Evolutionary conservation across 2,113 vertebrate genomes (phyloP).

Genomic region (Erythrocercus mccallii): DNA sequence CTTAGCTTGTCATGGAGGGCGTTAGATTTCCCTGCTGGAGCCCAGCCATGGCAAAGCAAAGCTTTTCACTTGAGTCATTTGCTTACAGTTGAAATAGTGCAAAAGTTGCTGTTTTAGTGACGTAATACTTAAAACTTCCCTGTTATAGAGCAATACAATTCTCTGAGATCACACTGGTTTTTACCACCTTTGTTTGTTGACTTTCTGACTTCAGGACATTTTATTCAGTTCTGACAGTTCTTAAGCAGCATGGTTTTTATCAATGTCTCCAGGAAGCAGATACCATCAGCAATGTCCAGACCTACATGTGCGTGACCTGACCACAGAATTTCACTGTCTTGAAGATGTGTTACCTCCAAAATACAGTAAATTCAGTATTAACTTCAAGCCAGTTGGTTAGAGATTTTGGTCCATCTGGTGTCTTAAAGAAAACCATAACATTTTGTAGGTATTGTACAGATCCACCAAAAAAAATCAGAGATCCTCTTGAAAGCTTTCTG

Average conservation of each 20-base stretch:
- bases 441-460: background rate
- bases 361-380: background rate
- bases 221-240: background rate
- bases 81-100: background rate
- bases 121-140: background rate
- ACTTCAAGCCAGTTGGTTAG: background rate
- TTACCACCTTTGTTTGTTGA: background rate
- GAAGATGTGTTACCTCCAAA: background rate
- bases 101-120: background rate
- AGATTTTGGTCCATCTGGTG: background rate
- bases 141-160: background rate
- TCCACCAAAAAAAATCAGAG: background rate
- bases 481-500: background rate
- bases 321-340: background rate
- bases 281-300: slow-evolving; percentile 5
- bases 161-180: background rate
- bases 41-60: slow-evolving; percentile 18
- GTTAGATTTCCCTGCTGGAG: slow-evolving; percentile 50
- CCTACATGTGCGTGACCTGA: background rate
- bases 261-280: background rate
- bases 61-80: background rate
- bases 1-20: background rate
- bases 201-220: background rate
- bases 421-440: background rate
- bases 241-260: background rate